Evolutionary conservation across 2,113 vertebrate species (phyloP).

Genomic region (Thymallus thymallus): DNA sequence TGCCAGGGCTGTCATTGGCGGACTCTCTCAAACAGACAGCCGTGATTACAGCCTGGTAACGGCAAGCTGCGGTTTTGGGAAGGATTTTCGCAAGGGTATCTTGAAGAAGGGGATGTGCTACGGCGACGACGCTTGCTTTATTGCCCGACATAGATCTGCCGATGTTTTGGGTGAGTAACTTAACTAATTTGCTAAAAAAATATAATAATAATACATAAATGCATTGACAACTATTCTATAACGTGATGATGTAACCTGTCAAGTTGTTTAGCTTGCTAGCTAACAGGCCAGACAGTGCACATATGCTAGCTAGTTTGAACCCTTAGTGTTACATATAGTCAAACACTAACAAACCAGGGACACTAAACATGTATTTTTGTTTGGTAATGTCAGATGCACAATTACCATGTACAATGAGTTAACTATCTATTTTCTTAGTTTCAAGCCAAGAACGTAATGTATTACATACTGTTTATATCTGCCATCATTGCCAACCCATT

Average conservation of each 20-base stretch:
- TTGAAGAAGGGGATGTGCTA: slow-evolving; percentile 98
- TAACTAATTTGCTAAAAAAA: not conserved
- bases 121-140: slow-evolving; percentile 96
- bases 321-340: too few species aligned
- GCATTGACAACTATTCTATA: not conserved
- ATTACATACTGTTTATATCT: too few species aligned
- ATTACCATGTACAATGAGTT: too few species aligned
- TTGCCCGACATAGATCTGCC: slow-evolving; percentile 85
- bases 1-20: slow-evolving; percentile 94
- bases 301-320: not conserved
- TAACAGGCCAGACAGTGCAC: not conserved
- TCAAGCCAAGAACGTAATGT: too few species aligned
- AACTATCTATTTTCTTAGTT: too few species aligned
- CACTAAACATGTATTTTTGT: too few species aligned
- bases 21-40: slow-evolving; percentile 93
- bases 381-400: too few species aligned
- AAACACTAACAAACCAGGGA: too few species aligned
- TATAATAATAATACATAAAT: slow-evolving; percentile 27
- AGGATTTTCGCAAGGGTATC: slow-evolving; percentile 98
- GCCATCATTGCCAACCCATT: too few species aligned
- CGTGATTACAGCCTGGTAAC: slow-evolving; percentile 94
- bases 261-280: not conserved
- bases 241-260: not conserved
- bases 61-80: slow-evolving; percentile 96
- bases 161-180: slow-evolving; percentile 88